Evolutionary conservation across 2,888 invertebrate genomes (phyloP).

Genomic region (Drosophila siamana): DNA sequence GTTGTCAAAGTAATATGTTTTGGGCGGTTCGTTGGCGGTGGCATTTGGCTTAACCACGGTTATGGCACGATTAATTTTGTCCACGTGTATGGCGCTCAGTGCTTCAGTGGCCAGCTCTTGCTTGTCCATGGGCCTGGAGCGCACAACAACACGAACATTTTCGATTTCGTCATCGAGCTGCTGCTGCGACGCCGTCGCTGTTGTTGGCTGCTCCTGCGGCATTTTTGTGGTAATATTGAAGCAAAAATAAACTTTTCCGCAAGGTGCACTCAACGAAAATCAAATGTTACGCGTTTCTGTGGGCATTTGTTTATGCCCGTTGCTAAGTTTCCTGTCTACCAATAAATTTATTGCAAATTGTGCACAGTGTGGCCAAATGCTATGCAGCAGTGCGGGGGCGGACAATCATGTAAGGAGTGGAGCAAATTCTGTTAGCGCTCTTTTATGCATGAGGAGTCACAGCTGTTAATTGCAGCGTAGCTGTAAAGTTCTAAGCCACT

Average conservation of each 20-base stretch:
- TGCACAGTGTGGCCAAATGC: conserved; percentile 33
- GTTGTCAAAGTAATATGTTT: conserved; percentile 97
- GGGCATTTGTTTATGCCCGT: conserved; percentile 72
- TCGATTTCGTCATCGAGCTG: conserved; percentile 91
- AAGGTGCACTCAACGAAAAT: conserved; percentile 29
- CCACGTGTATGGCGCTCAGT: conserved; percentile 91
- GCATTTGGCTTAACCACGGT: conserved; percentile 91
- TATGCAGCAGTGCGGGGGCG: conserved; percentile 36
- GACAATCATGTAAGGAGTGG: conserved; percentile 9
- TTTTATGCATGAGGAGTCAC: not conserved
- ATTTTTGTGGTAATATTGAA: conserved; percentile 41
- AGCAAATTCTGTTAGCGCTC: not conserved
- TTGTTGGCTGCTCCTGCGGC: conserved; percentile 71
- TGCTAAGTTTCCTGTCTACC: conserved; percentile 52
- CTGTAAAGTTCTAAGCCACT: not conserved
- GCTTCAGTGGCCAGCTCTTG: conserved; percentile 91
- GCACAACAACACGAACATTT: conserved; percentile 98
- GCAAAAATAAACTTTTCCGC: conserved; percentile 14
- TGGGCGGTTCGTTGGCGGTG: conserved; percentile 91
- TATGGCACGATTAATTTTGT: conserved; percentile 91
- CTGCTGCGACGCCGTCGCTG: conserved; percentile 37
- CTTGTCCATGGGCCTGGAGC: conserved; percentile 96
- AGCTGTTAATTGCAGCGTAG: not conserved
- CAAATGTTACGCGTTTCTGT: conserved; percentile 42
- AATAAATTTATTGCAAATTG: conserved; percentile 40